Evolutionary conservation across 2,113 vertebrate genomes (phyloP).

Genomic region (Orientallactaga bullata): DNA sequence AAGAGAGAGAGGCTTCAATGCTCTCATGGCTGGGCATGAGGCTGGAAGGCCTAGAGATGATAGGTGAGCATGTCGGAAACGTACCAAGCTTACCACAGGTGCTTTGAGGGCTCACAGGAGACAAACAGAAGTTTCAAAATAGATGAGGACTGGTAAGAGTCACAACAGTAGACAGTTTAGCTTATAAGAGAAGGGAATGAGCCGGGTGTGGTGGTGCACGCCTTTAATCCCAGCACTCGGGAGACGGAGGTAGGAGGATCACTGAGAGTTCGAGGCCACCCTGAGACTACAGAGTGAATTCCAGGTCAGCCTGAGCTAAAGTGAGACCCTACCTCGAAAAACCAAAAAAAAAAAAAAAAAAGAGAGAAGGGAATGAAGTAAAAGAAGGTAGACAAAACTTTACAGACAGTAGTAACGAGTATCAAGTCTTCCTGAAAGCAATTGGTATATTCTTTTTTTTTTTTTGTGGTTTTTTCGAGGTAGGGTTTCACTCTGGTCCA

Average conservation of each 20-base stretch:
- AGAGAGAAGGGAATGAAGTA: neutral
- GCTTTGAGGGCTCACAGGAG: neutral
- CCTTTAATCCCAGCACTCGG: too few species aligned
- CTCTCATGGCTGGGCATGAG: neutral
- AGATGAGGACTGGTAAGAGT: neutral
- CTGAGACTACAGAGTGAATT: too few species aligned
- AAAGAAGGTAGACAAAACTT: slow-evolving; percentile 33
- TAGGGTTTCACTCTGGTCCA: too few species aligned
- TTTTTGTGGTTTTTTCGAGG: too few species aligned
- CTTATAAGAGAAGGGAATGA: too few species aligned
- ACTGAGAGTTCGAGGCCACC: too few species aligned
- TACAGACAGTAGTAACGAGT: neutral
- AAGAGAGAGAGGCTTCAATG: neutral
- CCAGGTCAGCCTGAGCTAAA: too few species aligned
- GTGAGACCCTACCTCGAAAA: too few species aligned
- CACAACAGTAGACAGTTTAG: neutral
- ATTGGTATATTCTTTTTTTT: slow-evolving; percentile 43
- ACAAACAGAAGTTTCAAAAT: neutral
- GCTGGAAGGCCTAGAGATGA: neutral
- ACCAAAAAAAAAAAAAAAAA: too few species aligned
- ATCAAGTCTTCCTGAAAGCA: slow-evolving; percentile 36
- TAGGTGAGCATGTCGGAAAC: neutral
- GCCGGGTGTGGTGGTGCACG: too few species aligned
- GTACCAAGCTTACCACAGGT: neutral
- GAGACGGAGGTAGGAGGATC: too few species aligned